Evolutionary conservation across 2,888 invertebrate genomes (phyloP).

Genomic region (Ischnura elegans): DNA sequence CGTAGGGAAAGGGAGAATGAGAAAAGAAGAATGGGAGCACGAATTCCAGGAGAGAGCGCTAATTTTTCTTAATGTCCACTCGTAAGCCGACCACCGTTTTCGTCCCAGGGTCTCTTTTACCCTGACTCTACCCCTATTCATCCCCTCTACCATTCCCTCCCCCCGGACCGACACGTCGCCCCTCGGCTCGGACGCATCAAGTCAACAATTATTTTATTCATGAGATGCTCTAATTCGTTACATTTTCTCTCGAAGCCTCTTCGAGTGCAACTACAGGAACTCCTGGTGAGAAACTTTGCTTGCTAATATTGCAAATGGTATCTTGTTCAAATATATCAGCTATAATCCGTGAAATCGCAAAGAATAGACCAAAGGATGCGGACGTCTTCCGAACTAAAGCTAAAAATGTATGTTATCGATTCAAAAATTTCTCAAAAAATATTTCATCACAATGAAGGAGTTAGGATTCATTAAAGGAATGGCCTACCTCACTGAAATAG

Average conservation of each 20-base stretch:
- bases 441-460: too few relatives aligned
- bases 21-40: not conserved
- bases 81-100: not conserved
- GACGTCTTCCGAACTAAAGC: too few relatives aligned
- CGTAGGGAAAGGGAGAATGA: not conserved
- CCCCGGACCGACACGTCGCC: not conserved
- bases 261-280: not conserved
- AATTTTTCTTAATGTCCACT: slow-evolving; percentile 35
- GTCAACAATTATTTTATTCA: not conserved
- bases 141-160: not conserved
- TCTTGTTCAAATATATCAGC: not conserved
- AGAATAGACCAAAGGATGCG: too few relatives aligned
- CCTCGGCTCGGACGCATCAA: not conserved
- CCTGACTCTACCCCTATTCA: not conserved
- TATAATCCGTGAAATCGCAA: too few relatives aligned
- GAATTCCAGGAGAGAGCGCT: not conserved
- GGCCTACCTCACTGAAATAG: too few relatives aligned
- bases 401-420: too few relatives aligned
- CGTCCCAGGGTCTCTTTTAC: not conserved
- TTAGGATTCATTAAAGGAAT: too few relatives aligned
- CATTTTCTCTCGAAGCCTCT: not conserved
- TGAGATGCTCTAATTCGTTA: not conserved
- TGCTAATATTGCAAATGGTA: not conserved
- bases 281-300: not conserved
- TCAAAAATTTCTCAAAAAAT: too few relatives aligned